phyloP scores from a whole-genome alignment of 2,113 vertebrate species.

The Cichladusa arquata region DNA sequence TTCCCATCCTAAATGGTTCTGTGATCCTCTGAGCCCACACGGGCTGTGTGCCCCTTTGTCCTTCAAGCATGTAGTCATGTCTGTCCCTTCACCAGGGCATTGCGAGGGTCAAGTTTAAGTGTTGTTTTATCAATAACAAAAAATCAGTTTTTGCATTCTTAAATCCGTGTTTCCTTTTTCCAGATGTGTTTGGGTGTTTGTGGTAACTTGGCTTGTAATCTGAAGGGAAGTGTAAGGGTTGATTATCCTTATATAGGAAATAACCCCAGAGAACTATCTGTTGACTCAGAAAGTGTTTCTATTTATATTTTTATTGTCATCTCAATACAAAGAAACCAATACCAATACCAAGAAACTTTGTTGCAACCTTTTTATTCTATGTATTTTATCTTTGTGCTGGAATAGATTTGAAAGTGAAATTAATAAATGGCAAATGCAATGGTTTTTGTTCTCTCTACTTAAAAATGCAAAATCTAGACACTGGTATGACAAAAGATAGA shows the following conservation, averaged over 20 bases:
- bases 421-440: not conserved
- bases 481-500: not conserved
- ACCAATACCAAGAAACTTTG: not conserved
- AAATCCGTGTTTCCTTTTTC: accelerated
- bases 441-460: not conserved
- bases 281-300: not conserved
- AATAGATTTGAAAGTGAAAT: not conserved
- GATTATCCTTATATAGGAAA: not conserved
- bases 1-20: not conserved
- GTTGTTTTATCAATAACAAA: not conserved
- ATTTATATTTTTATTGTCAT: not conserved
- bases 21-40: not conserved
- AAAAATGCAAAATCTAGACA: not conserved
- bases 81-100: not conserved
- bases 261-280: not conserved
- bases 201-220: not conserved
- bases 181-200: not conserved
- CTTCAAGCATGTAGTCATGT: accelerated
- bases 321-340: not conserved
- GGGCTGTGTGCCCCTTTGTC: not conserved
- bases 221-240: not conserved
- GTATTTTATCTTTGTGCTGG: not conserved
- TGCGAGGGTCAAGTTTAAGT: not conserved
- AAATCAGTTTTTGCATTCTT: not conserved
- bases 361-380: not conserved